Conservation (phyloP, 2,888 invertebrate genomes). For the Atrina japonica region DNA sequence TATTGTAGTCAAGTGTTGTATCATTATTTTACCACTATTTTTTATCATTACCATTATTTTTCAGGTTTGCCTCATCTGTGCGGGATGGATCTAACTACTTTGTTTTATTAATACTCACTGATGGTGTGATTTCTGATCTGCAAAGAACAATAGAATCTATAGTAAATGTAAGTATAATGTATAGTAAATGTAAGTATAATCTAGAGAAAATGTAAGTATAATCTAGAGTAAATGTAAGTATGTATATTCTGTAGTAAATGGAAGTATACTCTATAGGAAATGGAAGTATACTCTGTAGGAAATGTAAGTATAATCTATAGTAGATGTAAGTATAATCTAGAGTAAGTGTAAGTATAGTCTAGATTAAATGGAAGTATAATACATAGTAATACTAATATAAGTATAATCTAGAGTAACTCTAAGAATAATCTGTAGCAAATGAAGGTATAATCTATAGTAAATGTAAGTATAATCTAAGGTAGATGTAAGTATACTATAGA, state of each 20-base stretch:
- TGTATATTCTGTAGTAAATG: neutral
- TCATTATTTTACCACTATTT: too few relatives aligned
- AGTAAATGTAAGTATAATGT: conserved; percentile 66
- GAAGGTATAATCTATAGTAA: conserved; percentile 75
- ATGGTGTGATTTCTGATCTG: conserved; percentile 85
- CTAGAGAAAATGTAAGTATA: neutral
- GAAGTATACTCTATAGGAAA: too few relatives aligned
- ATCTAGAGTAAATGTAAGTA: neutral
- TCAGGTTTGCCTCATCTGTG: conserved; percentile 81
- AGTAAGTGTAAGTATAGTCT: too few relatives aligned
- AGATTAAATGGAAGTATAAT: neutral
- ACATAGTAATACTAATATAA: too few relatives aligned
- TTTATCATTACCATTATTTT: too few relatives aligned
- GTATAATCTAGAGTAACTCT: too few relatives aligned
- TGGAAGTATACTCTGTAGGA: too few relatives aligned
- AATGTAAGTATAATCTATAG: too few relatives aligned
- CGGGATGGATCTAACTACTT: conserved; percentile 83
- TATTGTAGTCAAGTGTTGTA: too few relatives aligned
- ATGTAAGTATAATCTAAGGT: conserved; percentile 55
- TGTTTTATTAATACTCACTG: conserved; percentile 84
- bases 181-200: neutral
- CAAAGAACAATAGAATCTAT: conserved; percentile 75
- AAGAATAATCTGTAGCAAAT: too few relatives aligned
- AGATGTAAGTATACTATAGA: neutral
- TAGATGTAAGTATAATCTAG: too few relatives aligned